Evolutionary conservation across 2,113 vertebrate genomes (phyloP).

Genomic region (Casuarius casuarius): DNA sequence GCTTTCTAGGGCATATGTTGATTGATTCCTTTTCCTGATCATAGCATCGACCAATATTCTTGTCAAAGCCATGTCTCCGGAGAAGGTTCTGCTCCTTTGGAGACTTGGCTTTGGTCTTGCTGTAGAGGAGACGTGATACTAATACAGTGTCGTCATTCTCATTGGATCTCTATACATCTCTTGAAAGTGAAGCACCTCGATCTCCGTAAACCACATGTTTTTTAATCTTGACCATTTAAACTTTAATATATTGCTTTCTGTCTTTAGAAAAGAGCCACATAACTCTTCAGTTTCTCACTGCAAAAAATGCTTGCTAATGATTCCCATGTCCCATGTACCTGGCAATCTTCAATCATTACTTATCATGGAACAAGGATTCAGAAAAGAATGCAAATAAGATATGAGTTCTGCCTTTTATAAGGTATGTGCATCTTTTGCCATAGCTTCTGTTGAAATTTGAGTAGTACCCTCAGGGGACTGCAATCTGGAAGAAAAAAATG

Average conservation of each 20-base stretch:
- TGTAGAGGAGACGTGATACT: background rate
- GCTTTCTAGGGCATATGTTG: background rate
- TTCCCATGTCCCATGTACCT: background rate
- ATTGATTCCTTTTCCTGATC: background rate
- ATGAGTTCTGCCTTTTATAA: background rate
- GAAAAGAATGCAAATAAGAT: background rate
- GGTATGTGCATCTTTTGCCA: background rate
- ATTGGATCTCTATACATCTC: background rate
- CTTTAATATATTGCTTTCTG: background rate
- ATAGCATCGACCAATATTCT: background rate
- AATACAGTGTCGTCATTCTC: background rate
- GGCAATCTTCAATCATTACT: background rate
- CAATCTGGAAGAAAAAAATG: background rate
- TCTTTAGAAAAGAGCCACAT: background rate
- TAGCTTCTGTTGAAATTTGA: background rate
- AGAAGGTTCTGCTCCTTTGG: background rate
- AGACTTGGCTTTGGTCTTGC: background rate
- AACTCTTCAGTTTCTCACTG: background rate
- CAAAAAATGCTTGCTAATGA: fast-evolving
- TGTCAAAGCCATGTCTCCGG: background rate
- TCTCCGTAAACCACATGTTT: background rate
- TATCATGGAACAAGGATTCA: background rate
- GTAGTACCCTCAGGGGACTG: background rate
- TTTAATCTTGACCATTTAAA: background rate
- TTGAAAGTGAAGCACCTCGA: background rate